These are phyloP conservation scores for Callaeas wilsoni DNA, from an alignment of 2,113 vertebrate species.

Conservation along the genomic window DNA sequence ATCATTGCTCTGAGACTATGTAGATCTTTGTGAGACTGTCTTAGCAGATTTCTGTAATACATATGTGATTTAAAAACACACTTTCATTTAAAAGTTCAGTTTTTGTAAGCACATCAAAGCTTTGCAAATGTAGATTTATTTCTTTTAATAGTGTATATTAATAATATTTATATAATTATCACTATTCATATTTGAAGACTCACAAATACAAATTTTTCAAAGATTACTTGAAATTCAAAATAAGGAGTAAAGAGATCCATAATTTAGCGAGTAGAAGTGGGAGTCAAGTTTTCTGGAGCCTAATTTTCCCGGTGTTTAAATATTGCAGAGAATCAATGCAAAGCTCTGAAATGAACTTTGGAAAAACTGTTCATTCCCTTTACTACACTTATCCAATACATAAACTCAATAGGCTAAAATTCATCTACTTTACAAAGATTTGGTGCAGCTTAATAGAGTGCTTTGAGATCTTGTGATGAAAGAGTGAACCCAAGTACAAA, in stretches of 20 bases:
- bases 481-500: conserved; percentile 15
- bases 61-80: conserved; percentile 17
- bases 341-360: conserved; percentile 10
- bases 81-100: conserved; percentile 1
- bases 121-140: conserved; percentile 46
- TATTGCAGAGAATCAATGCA: background rate
- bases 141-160: conserved; percentile 39
- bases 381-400: background rate
- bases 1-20: background rate
- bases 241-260: background rate
- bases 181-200: conserved; percentile 25
- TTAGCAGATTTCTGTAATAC: conserved; percentile 19
- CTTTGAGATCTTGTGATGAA: conserved; percentile 40
- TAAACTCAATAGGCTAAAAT: conserved; percentile 2
- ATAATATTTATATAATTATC: conserved; percentile 52
- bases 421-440: conserved; percentile 1
- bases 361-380: background rate
- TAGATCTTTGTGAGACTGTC: background rate
- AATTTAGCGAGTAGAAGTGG: conserved; percentile 12
- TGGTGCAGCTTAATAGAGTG: background rate
- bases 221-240: conserved; percentile 37
- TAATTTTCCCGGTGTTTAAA: conserved; percentile 14
- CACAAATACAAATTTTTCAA: conserved; percentile 24
- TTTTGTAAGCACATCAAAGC: conserved; percentile 51
- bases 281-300: conserved; percentile 19